Conservation (phyloP, 1,140 invertebrate genomes). For the Yoshiicerus persimilis region DNA sequence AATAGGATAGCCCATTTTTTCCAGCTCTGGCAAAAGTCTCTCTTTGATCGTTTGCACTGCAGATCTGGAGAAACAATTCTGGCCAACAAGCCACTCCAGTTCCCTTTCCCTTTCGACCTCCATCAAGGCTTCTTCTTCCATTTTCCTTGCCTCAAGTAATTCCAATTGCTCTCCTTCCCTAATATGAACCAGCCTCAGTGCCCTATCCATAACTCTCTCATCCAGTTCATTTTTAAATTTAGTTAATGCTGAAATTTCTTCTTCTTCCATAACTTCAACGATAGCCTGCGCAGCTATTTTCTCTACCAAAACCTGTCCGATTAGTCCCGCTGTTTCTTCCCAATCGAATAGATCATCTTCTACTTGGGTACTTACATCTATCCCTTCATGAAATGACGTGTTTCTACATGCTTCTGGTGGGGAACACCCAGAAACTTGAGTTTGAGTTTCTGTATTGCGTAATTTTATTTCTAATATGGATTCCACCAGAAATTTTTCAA, state of each 20-base stretch:
- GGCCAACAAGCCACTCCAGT: background rate
- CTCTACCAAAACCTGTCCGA: background rate
- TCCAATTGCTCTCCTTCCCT: background rate
- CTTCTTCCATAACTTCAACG: conserved; percentile 25
- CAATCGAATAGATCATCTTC: conserved; percentile 1
- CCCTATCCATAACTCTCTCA: background rate
- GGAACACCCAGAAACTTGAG: background rate
- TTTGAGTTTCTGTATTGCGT: background rate
- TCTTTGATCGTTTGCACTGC: background rate
- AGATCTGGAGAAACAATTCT: background rate
- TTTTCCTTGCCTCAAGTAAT: background rate
- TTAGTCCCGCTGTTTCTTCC: background rate
- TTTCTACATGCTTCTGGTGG: background rate
- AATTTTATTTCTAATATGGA: background rate
- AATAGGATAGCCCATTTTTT: background rate
- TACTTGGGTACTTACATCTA: conserved; percentile 10
- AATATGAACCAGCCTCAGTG: background rate
- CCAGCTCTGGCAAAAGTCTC: background rate
- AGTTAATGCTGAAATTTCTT: background rate
- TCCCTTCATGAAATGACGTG: background rate
- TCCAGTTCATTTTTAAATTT: background rate
- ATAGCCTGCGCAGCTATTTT: conserved; percentile 24
- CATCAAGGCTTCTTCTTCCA: background rate
- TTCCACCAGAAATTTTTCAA: background rate
- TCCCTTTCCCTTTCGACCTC: background rate